phyloP scores from a whole-genome alignment of 2,113 vertebrate species.

The Nycticorax nycticorax region DNA sequence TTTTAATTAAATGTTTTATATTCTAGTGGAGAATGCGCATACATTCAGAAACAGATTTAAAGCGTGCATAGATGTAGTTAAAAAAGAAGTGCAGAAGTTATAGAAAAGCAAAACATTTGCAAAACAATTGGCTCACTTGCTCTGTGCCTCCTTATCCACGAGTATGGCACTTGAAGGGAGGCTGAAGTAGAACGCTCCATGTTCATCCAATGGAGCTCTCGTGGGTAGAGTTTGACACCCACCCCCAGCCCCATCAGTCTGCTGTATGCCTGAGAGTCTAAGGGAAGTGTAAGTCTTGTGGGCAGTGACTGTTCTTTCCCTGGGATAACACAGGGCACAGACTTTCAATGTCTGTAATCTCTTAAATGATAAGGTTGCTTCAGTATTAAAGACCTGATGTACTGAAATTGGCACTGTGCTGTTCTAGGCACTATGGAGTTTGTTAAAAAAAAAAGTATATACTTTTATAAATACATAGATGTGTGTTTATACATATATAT shows the following conservation, averaged over 20 bases:
- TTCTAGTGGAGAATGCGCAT: background rate
- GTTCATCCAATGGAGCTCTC: background rate
- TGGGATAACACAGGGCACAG: background rate
- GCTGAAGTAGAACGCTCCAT: background rate
- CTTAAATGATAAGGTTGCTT: background rate
- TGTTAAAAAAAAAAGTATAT: background rate
- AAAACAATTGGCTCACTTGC: background rate
- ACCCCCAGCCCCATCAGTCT: background rate
- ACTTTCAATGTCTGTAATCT: background rate
- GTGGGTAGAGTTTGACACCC: background rate
- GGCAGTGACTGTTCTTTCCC: background rate
- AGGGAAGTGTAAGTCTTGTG: too few species aligned
- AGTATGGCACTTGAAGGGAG: background rate
- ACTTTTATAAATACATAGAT: background rate
- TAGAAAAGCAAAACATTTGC: background rate
- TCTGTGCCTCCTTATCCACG: background rate
- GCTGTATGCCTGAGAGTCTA: background rate
- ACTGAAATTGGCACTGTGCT: background rate
- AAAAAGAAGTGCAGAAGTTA: background rate
- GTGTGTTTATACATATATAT: background rate
- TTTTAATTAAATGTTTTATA: background rate
- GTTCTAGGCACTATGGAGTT: background rate
- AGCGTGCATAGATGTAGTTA: background rate
- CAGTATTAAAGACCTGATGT: background rate
- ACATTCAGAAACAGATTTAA: background rate